Evolutionary conservation across 2,888 invertebrate species (phyloP), one percentile per base, ranked within the genome.

Genomic region (Cephus sareptanus): DNA sequence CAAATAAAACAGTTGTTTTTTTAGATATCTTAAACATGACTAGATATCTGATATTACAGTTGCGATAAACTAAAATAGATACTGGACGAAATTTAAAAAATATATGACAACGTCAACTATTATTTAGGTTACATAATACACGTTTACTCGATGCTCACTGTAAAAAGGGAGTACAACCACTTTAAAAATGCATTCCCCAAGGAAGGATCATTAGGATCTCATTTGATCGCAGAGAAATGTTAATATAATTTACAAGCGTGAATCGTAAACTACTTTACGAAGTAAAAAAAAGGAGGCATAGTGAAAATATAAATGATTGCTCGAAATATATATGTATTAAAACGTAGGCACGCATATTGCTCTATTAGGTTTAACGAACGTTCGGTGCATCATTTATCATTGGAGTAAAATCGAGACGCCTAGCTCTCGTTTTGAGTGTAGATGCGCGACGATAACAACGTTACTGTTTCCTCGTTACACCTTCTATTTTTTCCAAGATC

Each of bases 401-500:
- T 56, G 56, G 23, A 56, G 56, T 56, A 56, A 56, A 9, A 9
- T 56, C 9, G 1, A 23, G 9, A 23, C 2, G 1, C 2, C 9
- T 23, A 23, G 9, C 23, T 56, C 9, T 56, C 56, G 56, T 23
- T 23, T 23, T 23, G 56, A n/a, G 13, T 30, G n/a, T 6, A 1
- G 23, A 71, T 33, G 30, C 30, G 12, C 34, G 31, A 33, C 15
- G 34, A 33, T 71, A 1, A 71, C 31, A 71, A 30, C 71, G 30
- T 71, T 30, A 30, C 13, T 33, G 23, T 15, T 71, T 71, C 31
- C 12, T 30, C 9, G 30, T 34, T 31, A 31, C 74, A 79, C 79
- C 75, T 69, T 77, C 70, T 69, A 79, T 33, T 33, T 13, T 75
- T 56, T 23, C 6, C 56, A 34, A 80, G 73, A 75, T 75, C 35